phyloP scores from a whole-genome alignment of 2,888 invertebrate species.

The Morinoia aosen region DNA sequence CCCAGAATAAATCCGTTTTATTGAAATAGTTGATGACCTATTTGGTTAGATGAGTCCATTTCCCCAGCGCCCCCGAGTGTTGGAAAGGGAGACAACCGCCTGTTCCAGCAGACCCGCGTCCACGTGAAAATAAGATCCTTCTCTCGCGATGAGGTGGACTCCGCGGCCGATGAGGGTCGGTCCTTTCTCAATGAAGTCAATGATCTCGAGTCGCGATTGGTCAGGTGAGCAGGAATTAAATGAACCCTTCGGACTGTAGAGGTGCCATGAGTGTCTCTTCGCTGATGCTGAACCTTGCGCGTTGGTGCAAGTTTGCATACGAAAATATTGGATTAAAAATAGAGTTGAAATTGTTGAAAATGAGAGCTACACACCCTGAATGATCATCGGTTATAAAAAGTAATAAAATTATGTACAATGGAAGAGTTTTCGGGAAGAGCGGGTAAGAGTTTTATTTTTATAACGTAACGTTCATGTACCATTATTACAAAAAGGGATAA shows the following conservation, averaged over 20 bases:
- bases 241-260: neutral
- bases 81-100: constrained; percentile 27
- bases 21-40: too few species aligned
- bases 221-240: neutral
- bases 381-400: too few species aligned
- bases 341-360: too few species aligned
- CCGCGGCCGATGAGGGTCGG: constrained; percentile 40
- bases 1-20: too few species aligned
- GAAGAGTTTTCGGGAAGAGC: too few species aligned
- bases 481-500: too few species aligned
- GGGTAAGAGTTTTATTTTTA: too few species aligned
- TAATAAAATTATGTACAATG: too few species aligned
- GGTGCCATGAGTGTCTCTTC: neutral
- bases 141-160: constrained; percentile 47
- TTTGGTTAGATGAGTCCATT: too few species aligned
- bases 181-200: constrained; percentile 14
- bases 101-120: neutral
- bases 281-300: neutral
- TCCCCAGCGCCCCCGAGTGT: neutral
- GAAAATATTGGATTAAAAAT: too few species aligned
- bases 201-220: constrained; percentile 13
- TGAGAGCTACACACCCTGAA: too few species aligned
- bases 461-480: too few species aligned
- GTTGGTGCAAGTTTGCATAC: neutral
- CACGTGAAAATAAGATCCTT: constrained; percentile 27